Base-by-base conservation (phyloP, 2,113 vertebrate genomes). In the Hiodon tergisus region DNA sequence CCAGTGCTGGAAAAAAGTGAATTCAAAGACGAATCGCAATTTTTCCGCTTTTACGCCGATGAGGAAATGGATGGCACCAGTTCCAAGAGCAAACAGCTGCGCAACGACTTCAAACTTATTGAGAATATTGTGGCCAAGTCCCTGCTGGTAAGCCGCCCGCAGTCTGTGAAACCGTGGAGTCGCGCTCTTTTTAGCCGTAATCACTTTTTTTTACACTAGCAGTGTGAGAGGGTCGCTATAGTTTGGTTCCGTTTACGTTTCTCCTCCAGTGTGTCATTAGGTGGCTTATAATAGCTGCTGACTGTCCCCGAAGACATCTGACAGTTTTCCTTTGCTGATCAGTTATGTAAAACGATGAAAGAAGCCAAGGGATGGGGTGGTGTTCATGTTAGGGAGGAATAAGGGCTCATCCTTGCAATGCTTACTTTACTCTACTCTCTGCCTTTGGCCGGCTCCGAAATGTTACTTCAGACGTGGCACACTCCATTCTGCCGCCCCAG, bases 1-100 rank as follows among this genome's bases (percentile, higher is more conserved):
- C 52, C 79, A 99, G 97, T 99, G 75, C 85, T 98, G 82, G 97
- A 99, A 89, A 99, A 97, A 87, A 99, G 95, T 0, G 97, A 99
- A 84, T 99, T 99, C 85, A 98, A 95, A 88, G 97, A 99, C 2
- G 97, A 99, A 73, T 98, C 97, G 3, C 94, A 97, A 62, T 98
- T 94, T 84, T 99, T 99, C 88, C 96, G 97, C 58, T 98, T 99
- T 86, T 95, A 99, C 0, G 95, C 97, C 0, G 97, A 99, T 5
- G 97, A 99, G 80, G 97, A 99, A 86, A 98, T 93, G 58, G 97
- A 99, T 78, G 96, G 96, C 50, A 98, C 93, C 2, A 91, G 94
- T 88, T 85, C 87, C 77, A 98, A 95, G 89, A 95, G 86, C 90
- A 98, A 95, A 79, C 97, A 95, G 75, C 90, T 95, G 6, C 93